Evolutionary conservation across 2,888 invertebrate species (phyloP), one percentile per base, ranked within the genome.

Genomic region (Neoascia interrupta): DNA sequence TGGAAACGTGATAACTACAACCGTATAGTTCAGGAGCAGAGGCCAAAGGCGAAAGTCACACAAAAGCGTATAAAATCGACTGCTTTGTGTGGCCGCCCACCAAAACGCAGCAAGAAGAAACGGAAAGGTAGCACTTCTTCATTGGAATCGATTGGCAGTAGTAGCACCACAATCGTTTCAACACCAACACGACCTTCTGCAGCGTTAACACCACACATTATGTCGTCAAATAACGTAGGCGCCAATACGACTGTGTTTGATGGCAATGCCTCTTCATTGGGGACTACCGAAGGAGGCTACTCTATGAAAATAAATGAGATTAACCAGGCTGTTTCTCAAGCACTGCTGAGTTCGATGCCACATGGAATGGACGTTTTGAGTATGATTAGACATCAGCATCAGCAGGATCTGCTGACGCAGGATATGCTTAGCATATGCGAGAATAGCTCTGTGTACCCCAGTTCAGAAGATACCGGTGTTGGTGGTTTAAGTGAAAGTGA

Each of bases 1-100:
- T 92, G 94, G 88, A 95, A 95, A 88, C 90, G 95, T 88, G 96
- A 95, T 85, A 95, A 95, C 88, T 95, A 95, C 88, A 92, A 93
- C 86, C 93, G 94, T 86, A 90, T 94, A 84, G 91, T 93, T 81
- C 94, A 94, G 84, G 94, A 94, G 88, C 92, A 92, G 51, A 94
- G 94, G 88, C 95, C 95, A 86, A 93, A 92, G 34, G 47, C 54
- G 10, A 73, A 69, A 56, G 13, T 56, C 19, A 73, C 45, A 5
- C 54, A 69, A 31, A 73, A 79, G 43, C 51, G 63, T 11, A 69
- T 63, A 51, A 73, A 79, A 80, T 69, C 80, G 19, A 73, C 49
- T 61, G 37, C 63, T 19, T 19, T 75, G 18, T 86, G 85, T 58
- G 85, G 84, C 18, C 90, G 90, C 84, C 91, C 89, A 79, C 91